Base-by-base conservation (phyloP, 2,113 vertebrate genomes). In the Tenebrosternarchus preto region DNA sequence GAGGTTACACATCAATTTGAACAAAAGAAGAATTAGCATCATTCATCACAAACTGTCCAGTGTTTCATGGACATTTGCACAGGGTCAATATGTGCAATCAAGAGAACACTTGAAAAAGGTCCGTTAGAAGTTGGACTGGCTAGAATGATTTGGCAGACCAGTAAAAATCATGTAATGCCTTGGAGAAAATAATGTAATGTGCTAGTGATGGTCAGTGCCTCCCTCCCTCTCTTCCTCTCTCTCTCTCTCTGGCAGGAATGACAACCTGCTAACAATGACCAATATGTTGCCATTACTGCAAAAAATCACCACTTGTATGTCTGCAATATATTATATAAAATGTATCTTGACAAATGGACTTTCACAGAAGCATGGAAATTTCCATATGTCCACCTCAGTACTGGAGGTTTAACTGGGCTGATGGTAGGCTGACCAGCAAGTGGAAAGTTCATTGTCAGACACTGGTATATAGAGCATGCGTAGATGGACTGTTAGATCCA, bases 201-300 rank as follows among this genome's bases (percentile, higher is more conserved):
- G 43, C 8, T 46, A 46, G 43, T 46, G 11, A 46, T 46, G 43
- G 43, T 46, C 3, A 46, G 43, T 46, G 43, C 43, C 43, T 46
- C 43, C 11, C 43, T 46, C 43, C 8, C 4, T 46, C 43, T 46
- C 43, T 46, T 9, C 11, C 43, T 46, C 43, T 12, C 4, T 46
- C 43, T 46, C 43, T 12, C 43, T 63, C 76, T 67, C 33, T 82
- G 29, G 64, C 77, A 60, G 9, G 67, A 79, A 56, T 22, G 36
- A 66, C 82, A 77, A 78, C 82, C 78, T 80, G 25, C 76, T 73
- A 80, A 77, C 77, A 76, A 77, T 68, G 73, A 77, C 66, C 66
- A 70, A 19, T 19, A 73, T 36, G 73, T 77, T 68, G 73, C 73
- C 82, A 74, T 74, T 73, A 60, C 39, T 29, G 43, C 64, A 39